Conservation (phyloP, 1,140 invertebrate genomes). For the Drosophila subpulchrella region DNA sequence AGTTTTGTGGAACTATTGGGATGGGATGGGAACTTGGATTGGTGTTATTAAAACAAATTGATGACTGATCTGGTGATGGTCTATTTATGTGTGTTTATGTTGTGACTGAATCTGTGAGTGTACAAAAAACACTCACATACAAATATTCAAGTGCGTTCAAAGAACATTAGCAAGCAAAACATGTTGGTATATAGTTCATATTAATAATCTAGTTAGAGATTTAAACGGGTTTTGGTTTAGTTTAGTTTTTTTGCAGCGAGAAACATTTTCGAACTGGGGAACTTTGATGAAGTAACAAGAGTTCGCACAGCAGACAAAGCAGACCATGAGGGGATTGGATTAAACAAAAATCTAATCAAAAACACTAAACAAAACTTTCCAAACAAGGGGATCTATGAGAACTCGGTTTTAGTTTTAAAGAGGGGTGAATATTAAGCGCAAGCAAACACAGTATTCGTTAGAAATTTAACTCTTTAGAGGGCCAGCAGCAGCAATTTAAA, state of each 20-base stretch:
- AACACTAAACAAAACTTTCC: conserved; percentile 27
- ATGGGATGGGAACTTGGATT: conserved; percentile 13
- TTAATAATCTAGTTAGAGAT: conserved; percentile 21
- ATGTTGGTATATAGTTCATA: conserved; percentile 36
- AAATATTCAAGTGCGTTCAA: conserved; percentile 41
- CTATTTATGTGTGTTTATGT: conserved; percentile 25
- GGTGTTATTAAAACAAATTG: conserved; percentile 18
- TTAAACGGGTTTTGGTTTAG: conserved; percentile 11
- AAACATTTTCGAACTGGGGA: conserved; percentile 18
- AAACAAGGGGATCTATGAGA: conserved; percentile 27
- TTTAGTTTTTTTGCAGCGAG: conserved; percentile 9
- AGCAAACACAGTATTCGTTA: conserved; percentile 29
- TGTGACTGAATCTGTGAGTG: conserved; percentile 36
- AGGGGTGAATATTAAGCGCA: conserved; percentile 18
- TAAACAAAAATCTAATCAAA: conserved; percentile 31
- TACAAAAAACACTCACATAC: conserved; percentile 32
- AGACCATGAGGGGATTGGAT: conserved; percentile 17
- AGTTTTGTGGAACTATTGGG: conserved; percentile 14
- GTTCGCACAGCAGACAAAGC: conserved; percentile 37
- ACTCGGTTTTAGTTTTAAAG: conserved; percentile 10
- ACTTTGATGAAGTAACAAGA: conserved; percentile 15
- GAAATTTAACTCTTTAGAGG: conserved; percentile 5
- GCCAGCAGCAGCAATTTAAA: conserved; percentile 14
- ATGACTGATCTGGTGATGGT: conserved; percentile 43
- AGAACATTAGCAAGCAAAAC: conserved; percentile 48